Evolutionary conservation across 2,113 vertebrate genomes (phyloP).

Genomic region (Porphyrio hochstetteri): DNA sequence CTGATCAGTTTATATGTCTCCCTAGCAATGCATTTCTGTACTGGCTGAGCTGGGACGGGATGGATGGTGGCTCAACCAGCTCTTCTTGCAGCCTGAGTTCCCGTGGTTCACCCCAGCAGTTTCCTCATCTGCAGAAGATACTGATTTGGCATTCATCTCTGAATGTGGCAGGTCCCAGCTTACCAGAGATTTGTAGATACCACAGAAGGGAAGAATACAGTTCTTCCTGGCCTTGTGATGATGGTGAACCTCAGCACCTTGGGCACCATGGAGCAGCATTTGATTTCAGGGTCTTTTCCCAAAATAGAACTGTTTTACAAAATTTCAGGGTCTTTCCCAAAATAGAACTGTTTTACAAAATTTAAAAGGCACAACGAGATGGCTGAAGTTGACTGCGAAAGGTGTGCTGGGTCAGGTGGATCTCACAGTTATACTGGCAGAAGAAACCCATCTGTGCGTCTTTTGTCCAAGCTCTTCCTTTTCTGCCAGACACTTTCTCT

Average conservation of each 20-base stretch:
- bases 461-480: not conserved
- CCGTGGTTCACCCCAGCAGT: not conserved
- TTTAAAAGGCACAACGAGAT: not conserved
- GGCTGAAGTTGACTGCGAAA: not conserved
- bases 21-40: not conserved
- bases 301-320: not conserved
- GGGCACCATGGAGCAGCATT: not conserved
- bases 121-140: not conserved
- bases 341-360: not conserved
- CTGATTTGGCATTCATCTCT: not conserved
- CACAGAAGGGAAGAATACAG: not conserved
- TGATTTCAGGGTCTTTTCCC: not conserved
- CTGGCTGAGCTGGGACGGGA: not conserved
- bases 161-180: not conserved
- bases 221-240: not conserved
- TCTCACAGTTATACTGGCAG: not conserved
- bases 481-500: not conserved
- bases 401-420: not conserved
- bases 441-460: not conserved
- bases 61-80: not conserved
- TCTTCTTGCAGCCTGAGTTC: not conserved
- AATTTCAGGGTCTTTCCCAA: not conserved
- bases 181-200: not conserved
- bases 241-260: not conserved
- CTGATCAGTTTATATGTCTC: not conserved